These are phyloP conservation scores for Drosophila diplacantha DNA, from an alignment of 2,888 invertebrate species.

Conservation along the genomic window DNA sequence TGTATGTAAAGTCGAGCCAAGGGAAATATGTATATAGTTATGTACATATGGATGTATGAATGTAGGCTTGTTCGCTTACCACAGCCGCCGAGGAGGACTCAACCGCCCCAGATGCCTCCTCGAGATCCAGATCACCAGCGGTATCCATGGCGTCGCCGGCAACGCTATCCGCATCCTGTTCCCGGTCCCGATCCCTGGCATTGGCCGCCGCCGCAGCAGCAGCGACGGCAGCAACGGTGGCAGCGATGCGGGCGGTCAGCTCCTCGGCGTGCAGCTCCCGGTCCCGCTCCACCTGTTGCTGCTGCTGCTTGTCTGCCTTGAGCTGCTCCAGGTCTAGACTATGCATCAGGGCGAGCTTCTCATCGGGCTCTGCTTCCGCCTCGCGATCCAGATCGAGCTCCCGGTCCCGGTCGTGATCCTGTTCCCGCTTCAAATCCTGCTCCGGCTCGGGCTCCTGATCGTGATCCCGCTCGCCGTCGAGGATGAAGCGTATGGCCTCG, in stretches of 20 bases:
- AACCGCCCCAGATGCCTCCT: conserved; percentile 34
- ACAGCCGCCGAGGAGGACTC: conserved; percentile 62
- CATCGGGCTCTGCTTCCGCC: conserved; percentile 52
- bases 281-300: conserved; percentile 47
- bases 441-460: conserved; percentile 38
- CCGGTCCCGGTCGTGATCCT: conserved; percentile 39
- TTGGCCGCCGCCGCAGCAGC: conserved; percentile 61
- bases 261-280: conserved; percentile 39
- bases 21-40: conserved; percentile 1
- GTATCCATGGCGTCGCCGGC: conserved; percentile 43
- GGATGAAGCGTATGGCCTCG: conserved; percentile 76
- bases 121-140: conserved; percentile 37
- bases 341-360: conserved; percentile 63
- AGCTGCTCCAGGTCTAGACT: conserved; percentile 66
- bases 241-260: conserved; percentile 61
- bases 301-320: conserved; percentile 47
- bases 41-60: neutral
- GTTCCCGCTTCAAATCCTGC: conserved; percentile 25
- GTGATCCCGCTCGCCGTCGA: conserved; percentile 75
- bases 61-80: conserved; percentile 54
- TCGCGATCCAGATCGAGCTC: conserved; percentile 23
- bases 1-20: conserved; percentile 36
- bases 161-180: conserved; percentile 36
- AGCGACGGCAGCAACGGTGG: conserved; percentile 58
- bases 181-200: conserved; percentile 48